Evolutionary conservation across 2,113 vertebrate species (phyloP).

Genomic region (Limanda limanda): DNA sequence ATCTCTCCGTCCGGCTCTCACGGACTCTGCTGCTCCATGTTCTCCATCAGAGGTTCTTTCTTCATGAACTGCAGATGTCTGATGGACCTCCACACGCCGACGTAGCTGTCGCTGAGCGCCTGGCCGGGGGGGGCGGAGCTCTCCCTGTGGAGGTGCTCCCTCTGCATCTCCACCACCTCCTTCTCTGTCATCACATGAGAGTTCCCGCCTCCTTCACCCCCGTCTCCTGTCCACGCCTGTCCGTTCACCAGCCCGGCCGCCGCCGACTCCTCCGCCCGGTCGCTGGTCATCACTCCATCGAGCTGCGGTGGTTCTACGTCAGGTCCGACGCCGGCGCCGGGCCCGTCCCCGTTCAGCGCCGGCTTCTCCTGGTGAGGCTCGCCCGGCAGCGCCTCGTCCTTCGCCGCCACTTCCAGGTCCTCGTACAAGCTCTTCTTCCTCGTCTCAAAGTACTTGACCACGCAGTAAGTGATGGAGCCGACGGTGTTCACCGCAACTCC

Average conservation of each 20-base stretch:
- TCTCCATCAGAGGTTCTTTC: conserved; percentile 91
- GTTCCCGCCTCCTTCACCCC: conserved; percentile 13
- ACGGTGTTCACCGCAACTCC: conserved; percentile 96
- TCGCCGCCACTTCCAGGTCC: conserved; percentile 89
- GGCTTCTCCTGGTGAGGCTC: conserved; percentile 65
- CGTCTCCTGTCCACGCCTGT: conserved; percentile 37
- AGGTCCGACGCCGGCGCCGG: not conserved
- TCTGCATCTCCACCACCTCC: conserved; percentile 78
- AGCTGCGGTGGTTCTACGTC: not conserved
- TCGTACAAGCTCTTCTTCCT: conserved; percentile 90
- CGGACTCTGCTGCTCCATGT: conserved; percentile 94
- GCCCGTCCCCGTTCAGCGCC: not conserved
- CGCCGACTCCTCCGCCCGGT: not conserved
- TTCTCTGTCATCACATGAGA: conserved; percentile 53
- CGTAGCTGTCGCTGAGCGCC: conserved; percentile 86
- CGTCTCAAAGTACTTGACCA: conserved; percentile 93
- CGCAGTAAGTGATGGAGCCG: conserved; percentile 94
- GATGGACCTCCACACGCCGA: conserved; percentile 91
- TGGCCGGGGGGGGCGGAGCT: conserved; percentile 52
- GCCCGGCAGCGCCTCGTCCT: conserved; percentile 73
- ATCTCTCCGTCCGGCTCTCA: conserved; percentile 60
- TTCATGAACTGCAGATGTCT: conserved; percentile 89
- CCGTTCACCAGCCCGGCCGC: conserved; percentile 44
- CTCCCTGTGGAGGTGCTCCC: conserved; percentile 59
- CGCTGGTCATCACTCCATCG: not conserved